Evolutionary conservation across 2,888 invertebrate species (phyloP), one percentile per base, ranked within the genome.

Genomic region (Troides helena): DNA sequence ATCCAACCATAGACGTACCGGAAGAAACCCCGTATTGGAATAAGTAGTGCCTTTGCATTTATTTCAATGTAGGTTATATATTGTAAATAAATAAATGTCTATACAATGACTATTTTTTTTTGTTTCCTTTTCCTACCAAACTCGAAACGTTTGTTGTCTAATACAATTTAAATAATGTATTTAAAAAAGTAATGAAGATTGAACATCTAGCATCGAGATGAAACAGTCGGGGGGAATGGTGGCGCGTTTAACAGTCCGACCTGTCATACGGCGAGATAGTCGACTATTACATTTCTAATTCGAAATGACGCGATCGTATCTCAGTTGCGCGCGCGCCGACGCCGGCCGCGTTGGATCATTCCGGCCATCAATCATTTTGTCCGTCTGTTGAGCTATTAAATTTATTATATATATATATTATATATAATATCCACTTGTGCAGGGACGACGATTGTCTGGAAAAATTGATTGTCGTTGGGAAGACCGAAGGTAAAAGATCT

Each of bases 281-380:
- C 75, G 79, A 79, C 79, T 76, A 80, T 79, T 80, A 77, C 76
- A 78, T 81, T 80, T 82, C 77, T 80, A 80, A 83, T 80, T 80
- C 76, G 75, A 77, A 80, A 69, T 73, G 82, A 82, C 81, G 76
- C 74, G 79, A 78, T 77, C 76, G 70, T 79, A 78, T 80, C 81
- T 74, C 72, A 65, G 69, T 71, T 78, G 76, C 76, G 71, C 75
- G 78, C 75, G 81, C 79, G 76, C 74, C 64, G 75, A 71, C 79
- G 74, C 75, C 67, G 74, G 68, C 67, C 73, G 74, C 68, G 74
- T 75, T 74, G 65, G 72, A 76, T 77, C 73, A 71, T 71, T 75
- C 70, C 69, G 68, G 71, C 71, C 73, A 74, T 78, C 75, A 71
- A 79, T 78, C 75, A 77, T 74, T 71, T 76, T 72, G 71, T 71